A percentile compares a stretch with the other conserved stretches of the same genome.
Conservation (phyloP, 2,888 invertebrate species). For the Clusia tigrina region DNA sequence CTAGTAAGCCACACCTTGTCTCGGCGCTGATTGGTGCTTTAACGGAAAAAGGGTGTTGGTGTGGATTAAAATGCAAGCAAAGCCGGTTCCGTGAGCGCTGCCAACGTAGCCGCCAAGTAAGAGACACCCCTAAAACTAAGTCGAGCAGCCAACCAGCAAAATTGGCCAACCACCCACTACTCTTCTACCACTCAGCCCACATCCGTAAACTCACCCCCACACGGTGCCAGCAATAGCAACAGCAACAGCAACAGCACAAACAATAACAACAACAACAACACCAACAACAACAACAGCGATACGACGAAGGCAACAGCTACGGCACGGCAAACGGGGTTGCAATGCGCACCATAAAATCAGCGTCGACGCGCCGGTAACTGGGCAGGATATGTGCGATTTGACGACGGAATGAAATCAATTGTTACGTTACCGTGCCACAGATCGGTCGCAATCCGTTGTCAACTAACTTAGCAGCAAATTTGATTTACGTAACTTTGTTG, state of each 20-base stretch:
- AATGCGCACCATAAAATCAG: constrained; percentile 16
- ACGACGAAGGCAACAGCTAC: not conserved
- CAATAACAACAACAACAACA: constrained; percentile 23
- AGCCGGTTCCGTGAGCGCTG: constrained; percentile 47
- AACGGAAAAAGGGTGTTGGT: constrained; percentile 58
- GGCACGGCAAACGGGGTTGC: not conserved
- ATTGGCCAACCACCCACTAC: constrained; percentile 28
- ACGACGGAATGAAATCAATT: constrained; percentile 65
- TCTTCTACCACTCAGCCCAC: constrained; percentile 24
- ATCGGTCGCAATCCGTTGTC: constrained; percentile 64
- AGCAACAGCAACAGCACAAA: constrained; percentile 20
- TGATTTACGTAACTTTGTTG: constrained; percentile 40
- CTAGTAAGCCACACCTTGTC: constrained; percentile 58
- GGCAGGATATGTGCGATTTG: constrained; percentile 63
- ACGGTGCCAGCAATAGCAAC: constrained; percentile 20
- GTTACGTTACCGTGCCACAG: constrained; percentile 64
- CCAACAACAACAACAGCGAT: constrained; percentile 23
- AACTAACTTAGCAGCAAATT: constrained; percentile 35
- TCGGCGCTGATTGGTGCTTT: constrained; percentile 60
- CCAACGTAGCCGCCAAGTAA: constrained; percentile 28
- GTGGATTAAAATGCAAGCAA: constrained; percentile 57
- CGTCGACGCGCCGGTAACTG: constrained; percentile 46
- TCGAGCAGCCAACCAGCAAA: constrained; percentile 31
- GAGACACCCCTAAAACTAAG: constrained; percentile 31
- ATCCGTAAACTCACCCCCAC: constrained; percentile 38